Conservation (phyloP, 2,113 vertebrate species). For the Thoracochromis brauschi region DNA sequence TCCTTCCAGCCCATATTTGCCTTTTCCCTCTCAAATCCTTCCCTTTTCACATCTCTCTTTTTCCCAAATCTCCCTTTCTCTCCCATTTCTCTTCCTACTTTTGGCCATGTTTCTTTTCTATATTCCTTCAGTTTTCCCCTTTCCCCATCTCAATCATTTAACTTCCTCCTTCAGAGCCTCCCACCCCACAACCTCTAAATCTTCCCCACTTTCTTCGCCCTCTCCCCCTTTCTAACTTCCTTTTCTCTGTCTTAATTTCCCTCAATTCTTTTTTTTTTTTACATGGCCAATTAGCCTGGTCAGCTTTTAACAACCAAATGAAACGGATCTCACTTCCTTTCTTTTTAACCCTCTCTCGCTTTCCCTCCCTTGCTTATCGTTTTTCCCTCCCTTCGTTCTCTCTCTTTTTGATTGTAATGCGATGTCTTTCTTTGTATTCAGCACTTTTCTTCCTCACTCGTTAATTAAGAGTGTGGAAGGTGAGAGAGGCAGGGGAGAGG, state of each 20-base stretch:
- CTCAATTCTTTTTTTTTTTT: background rate
- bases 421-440: slow-evolving; percentile 64
- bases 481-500: slow-evolving; percentile 45
- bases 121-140: background rate
- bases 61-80: background rate
- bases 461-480: slow-evolving; percentile 71
- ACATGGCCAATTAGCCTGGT: background rate
- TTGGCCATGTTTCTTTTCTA: background rate
- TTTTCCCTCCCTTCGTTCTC: background rate
- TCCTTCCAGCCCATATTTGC: background rate
- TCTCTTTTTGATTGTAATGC: slow-evolving; percentile 53
- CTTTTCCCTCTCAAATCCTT: background rate
- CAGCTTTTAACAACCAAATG: background rate
- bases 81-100: background rate
- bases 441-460: slow-evolving; percentile 61
- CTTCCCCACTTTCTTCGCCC: background rate
- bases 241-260: background rate
- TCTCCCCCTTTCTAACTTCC: no score
- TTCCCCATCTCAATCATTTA: background rate
- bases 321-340: background rate
- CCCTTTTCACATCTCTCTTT: background rate
- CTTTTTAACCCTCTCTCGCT: background rate
- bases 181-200: background rate
- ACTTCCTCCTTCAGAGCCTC: background rate
- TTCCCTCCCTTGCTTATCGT: background rate